Base-by-base conservation (phyloP, 2,113 vertebrate species). In the Sinocyclocheilus maitianheensis region DNA sequence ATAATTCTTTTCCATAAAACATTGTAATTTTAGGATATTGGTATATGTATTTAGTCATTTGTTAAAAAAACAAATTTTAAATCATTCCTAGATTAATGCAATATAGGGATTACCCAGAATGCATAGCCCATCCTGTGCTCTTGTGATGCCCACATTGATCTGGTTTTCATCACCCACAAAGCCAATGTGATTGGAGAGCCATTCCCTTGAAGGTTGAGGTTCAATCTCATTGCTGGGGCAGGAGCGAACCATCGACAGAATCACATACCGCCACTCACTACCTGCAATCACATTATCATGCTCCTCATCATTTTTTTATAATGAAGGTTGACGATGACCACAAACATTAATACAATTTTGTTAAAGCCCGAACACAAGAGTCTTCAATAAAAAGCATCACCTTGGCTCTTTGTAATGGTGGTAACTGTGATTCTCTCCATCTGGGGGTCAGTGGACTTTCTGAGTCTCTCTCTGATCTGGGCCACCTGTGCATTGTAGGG, bases 121-220 rank as follows among this genome's bases (percentile, higher is more conserved):
- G 87, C 96, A 96, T 53, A 97, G 94, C 3, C 96, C 96, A 84
- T 96, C 95, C 88, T 94, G 93, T 43, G 96, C 96, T 74, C 96
- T 89, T 0, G 96, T 96, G 89, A 97, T 91, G 86, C 87, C 95
- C 0, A 96, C 96, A 0, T 97, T 97, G 88, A 96, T 60, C 92
- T 96, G 96, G 90, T 96, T 93, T 69, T 95, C 92, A 87, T 96
- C 95, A 0, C 86, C 91, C 0, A 96, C 84, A 16, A 96, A 96
- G 0, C 96, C 96, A 84, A 96, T 91, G 60, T 87, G 86, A 65
- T 93, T 94, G 82, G 90, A 93, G 84, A 93, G 92, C 96, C 96
- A 97, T 81, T 93, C 91, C 84, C 93, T 95, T 0, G 95, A 95
- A 24, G 96, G 95, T 1, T 78, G 87, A 10, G 0, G 65, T 0